Evolutionary conservation across 2,888 invertebrate genomes (phyloP), one percentile per base, ranked within the genome.

Genomic region (Drosophila putrida): DNA sequence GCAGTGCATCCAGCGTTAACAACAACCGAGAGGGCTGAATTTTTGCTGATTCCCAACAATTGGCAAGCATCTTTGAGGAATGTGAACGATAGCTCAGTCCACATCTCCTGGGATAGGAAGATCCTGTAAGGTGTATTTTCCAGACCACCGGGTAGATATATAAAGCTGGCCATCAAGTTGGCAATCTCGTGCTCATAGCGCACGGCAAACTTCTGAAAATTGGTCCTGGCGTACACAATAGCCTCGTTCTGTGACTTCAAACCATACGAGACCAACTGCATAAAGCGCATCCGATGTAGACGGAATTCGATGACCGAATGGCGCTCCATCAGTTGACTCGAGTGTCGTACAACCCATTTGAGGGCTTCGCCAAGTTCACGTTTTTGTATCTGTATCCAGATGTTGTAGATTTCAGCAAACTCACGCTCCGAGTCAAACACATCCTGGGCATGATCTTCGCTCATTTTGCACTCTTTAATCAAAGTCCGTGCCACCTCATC

Each of bases 31-130:
- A 99, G 94, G 28, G 98, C 97, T 86, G 97, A 97, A 88, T 97
- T 96, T 53, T 96, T 96, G 86, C 96, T 98, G 80, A 99, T 94
- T 0, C 98, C 98, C 75, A 98, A 94, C 62, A 98, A 94, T 63
- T 96, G 95, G 93, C 99, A 99, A 13, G 99, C 97, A 93, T 99
- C 99, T 85, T 96, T 95, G 31, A 97, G 95, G 92, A 99, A 99
- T 75, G 97, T 94, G 91, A 98, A 98, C 77, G 96, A 96, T 15
- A 97, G 96, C 61, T 94, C 94, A 0, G 94, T 93, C 97, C 97
- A 97, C 89, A 96, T 94, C 64, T 95, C 95, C 10, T 95, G 94
- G 82, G 96, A 95, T 33, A 96, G 93, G 59, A 97, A 94, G 89
- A 95, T 94, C 81, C 95, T 94, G 90, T 97, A 98, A 0, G 97